Evolutionary conservation across 2,888 invertebrate species (phyloP), one percentile per base, ranked within the genome.

Genomic region (Marasmarcha lunaedactyla): DNA sequence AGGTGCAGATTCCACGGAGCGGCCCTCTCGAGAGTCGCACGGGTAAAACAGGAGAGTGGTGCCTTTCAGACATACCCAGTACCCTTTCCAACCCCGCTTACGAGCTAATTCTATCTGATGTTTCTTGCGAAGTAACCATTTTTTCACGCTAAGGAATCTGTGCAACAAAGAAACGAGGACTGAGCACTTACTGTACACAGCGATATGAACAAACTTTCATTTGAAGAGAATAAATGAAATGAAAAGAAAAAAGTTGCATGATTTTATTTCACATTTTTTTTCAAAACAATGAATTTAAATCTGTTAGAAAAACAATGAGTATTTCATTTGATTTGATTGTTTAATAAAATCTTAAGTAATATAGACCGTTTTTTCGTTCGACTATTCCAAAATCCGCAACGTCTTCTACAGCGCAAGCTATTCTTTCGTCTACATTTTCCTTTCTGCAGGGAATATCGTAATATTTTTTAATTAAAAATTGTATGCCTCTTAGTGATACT

Each of bases 61-160:
- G 54, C 98, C 98, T 77, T 97, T 98, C 56, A 98, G 86, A 74
- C 97, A 97, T 40, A 98, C 97, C 97, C 97, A 98, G 77, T 98
- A 98, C 48, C 96, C 96, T 78, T 97, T 97, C 98, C 98, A 98
- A 50, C 95, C 97, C 35, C 97, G 89, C 72, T 97, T 95, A 42
- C 96, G 89, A 35, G 97, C 97, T 72, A 98, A 83, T 79, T 97
- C 97, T 67, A 97, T 94, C 84, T 96, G 96, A 84, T 96, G 95
- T 74, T 97, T 96, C 85, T 97, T 97, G 57, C 97, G 91, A 51
- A 97, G 86, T 55, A 98, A 84, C 98, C 98, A 98, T 86, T 98
- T 98, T 85, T 98, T 98, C 57, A 98, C 97, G 70, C 95, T 95
- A 60, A 98, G 86, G 85, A 97, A 98, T 71, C 97, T 97, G 87